A percentile compares a stretch with the other conserved stretches of the same genome.
These are phyloP conservation scores for Hydractinia echinata DNA, from an alignment of 30 jellyfish, hydroid and myxozoan species.

Conservation along the genomic window DNA sequence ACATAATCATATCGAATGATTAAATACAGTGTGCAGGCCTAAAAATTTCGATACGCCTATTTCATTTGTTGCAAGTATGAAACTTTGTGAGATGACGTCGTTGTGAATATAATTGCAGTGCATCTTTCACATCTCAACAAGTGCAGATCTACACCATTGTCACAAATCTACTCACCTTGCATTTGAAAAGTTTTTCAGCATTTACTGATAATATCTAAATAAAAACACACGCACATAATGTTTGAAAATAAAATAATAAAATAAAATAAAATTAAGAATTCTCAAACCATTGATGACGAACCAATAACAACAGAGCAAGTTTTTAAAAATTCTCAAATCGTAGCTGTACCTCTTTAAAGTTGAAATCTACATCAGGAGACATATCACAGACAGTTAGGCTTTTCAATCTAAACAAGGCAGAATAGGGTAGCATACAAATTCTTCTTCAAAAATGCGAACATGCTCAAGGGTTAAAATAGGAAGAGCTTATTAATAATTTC, in stretches of 20 bases:
- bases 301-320: no score
- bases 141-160: background rate
- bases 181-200: background rate
- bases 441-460: no score
- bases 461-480: no score
- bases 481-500: no score
- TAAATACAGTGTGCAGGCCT: no score
- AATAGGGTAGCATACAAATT: no score
- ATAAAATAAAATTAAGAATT: background rate
- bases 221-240: background rate
- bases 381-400: background rate
- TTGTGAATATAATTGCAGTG: background rate
- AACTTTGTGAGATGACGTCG: background rate
- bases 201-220: background rate
- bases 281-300: background rate
- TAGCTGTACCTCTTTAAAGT: background rate
- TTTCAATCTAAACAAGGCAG: background rate
- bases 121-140: background rate
- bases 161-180: background rate
- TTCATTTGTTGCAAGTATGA: no score
- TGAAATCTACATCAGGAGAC: background rate
- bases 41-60: no score
- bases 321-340: background rate
- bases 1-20: no score
- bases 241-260: background rate